These are phyloP conservation scores for Ascidia mentula DNA, from an alignment of 23 tunicate genomes.

Conservation along the genomic window DNA sequence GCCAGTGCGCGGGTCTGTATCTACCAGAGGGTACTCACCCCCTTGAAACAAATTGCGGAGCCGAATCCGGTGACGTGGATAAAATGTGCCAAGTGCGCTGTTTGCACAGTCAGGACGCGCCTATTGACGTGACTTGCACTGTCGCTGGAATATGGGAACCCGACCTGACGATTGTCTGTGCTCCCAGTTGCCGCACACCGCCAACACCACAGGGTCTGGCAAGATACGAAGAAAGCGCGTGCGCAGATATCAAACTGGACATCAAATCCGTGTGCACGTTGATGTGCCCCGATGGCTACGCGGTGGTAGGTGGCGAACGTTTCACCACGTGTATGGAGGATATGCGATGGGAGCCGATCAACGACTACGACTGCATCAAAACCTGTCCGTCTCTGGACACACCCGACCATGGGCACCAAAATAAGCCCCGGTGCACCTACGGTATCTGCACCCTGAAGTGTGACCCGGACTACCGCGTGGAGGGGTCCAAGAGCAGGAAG, in stretches of 20 bases:
- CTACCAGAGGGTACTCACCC: neutral
- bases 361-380: slow-evolving; percentile 5
- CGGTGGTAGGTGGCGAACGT: neutral
- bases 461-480: slow-evolving; percentile 30
- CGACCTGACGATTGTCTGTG: slow-evolving; percentile 5
- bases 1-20: neutral
- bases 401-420: slow-evolving; percentile 16
- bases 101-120: neutral
- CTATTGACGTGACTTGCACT: slow-evolving; percentile 13
- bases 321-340: slow-evolving; percentile 8
- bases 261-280: slow-evolving; percentile 15
- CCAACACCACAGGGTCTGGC: neutral
- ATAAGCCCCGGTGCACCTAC: slow-evolving; percentile 18
- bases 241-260: neutral
- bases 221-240: neutral
- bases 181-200: neutral
- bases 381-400: slow-evolving; percentile 16
- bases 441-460: slow-evolving; percentile 37
- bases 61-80: neutral
- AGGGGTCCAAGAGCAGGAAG: slow-evolving; percentile 26
- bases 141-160: slow-evolving; percentile 35
- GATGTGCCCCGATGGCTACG: slow-evolving; percentile 29
- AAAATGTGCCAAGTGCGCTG: slow-evolving; percentile 21
- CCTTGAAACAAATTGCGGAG: neutral
- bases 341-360: slow-evolving; percentile 18